These are phyloP conservation scores for Abrostola triplasia DNA, from an alignment of 2,888 invertebrate species.

Conservation along the genomic window DNA sequence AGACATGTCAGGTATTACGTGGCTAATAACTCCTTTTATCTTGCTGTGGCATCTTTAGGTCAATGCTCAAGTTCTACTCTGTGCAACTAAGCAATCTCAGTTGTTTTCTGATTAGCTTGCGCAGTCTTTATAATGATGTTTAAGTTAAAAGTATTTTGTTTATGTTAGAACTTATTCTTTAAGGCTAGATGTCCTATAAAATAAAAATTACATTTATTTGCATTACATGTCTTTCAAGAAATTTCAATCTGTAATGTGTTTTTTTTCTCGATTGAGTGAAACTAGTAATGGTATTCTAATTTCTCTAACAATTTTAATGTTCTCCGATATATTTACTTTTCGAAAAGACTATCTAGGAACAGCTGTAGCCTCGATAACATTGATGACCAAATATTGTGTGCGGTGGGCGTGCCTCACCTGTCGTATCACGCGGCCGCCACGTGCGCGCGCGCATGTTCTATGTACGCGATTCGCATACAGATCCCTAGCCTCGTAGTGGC, in stretches of 20 bases:
- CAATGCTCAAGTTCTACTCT: background rate
- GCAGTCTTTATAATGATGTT: background rate
- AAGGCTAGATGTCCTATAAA: too few species aligned
- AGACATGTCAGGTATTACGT: constrained; percentile 14
- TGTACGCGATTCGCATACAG: constrained; percentile 58
- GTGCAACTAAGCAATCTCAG: constrained; percentile 1
- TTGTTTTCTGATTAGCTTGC: background rate
- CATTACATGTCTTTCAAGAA: too few species aligned
- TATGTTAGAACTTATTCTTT: too few species aligned
- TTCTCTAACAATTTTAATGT: background rate
- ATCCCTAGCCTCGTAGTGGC: constrained; percentile 47
- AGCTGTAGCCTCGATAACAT: constrained; percentile 40
- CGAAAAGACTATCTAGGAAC: constrained; percentile 12
- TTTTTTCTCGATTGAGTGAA: too few species aligned
- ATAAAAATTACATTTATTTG: too few species aligned
- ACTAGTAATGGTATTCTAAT: background rate
- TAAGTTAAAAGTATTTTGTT: background rate
- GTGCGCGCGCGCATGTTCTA: constrained; percentile 67
- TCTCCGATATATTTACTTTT: background rate
- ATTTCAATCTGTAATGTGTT: too few species aligned
- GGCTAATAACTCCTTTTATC: constrained; percentile 3
- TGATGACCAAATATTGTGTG: constrained; percentile 51
- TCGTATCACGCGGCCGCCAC: constrained; percentile 74
- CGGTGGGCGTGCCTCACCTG: constrained; percentile 69
- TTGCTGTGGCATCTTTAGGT: constrained; percentile 13